A percentile compares a stretch with the other conserved stretches of the same genome.
Conservation (phyloP, 1,140 invertebrate species). For the Diorhabda elongata region DNA sequence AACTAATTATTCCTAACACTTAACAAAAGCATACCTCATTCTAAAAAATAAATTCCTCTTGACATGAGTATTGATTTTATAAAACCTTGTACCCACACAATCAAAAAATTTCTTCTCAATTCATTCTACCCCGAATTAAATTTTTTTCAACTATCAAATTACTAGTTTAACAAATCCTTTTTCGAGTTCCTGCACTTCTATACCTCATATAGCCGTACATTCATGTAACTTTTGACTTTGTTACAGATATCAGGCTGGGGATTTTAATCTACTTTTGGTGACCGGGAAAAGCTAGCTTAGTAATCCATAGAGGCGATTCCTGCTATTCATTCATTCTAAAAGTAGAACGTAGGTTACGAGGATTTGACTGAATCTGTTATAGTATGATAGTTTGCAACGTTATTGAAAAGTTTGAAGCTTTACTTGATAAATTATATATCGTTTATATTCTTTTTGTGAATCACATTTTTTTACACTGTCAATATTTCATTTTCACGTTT, state of each 20-base stretch:
- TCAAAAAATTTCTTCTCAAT: not conserved
- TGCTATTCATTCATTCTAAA: not conserved
- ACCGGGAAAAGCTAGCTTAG: not conserved
- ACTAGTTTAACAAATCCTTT: not conserved
- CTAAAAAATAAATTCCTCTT: not conserved
- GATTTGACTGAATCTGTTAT: too few relatives aligned
- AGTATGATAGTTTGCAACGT: too few relatives aligned
- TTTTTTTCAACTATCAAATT: not conserved
- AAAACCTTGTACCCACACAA: not conserved
- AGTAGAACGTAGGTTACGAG: not conserved
- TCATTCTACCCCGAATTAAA: not conserved
- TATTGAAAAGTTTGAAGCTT: too few relatives aligned
- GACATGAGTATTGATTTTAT: not conserved
- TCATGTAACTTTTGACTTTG: not conserved
- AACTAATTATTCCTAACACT: too few relatives aligned
- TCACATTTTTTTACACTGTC: too few relatives aligned
- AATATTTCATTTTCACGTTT: too few relatives aligned
- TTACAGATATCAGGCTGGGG: not conserved
- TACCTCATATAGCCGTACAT: not conserved
- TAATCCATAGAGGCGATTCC: conserved; percentile 2
- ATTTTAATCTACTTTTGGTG: conserved; percentile 11
- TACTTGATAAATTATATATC: too few relatives aligned
- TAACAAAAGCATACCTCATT: too few relatives aligned
- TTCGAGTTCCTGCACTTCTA: not conserved
- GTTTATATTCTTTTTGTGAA: too few relatives aligned